phyloP scores from a whole-genome alignment of 2,113 vertebrate species.

The Rhadina sibilatrix region DNA sequence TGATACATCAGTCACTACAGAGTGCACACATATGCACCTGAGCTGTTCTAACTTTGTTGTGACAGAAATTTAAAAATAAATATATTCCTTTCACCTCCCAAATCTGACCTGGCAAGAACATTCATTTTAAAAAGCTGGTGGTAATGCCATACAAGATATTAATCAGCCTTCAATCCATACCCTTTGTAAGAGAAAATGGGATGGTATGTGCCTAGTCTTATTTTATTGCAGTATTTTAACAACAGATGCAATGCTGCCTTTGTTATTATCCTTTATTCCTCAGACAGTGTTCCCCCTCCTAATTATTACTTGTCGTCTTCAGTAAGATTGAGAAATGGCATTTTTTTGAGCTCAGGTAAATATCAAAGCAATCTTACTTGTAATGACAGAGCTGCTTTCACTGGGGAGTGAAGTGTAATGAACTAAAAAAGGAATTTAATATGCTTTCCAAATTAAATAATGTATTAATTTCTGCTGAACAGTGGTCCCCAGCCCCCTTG shows the following conservation, averaged over 20 bases:
- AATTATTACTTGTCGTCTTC: constrained; percentile 52
- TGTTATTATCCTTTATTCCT: constrained; percentile 60
- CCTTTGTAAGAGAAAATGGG: constrained; percentile 39
- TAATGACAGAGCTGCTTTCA: constrained; percentile 40
- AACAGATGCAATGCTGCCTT: constrained; percentile 53
- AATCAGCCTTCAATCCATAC: constrained; percentile 9
- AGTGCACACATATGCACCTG: accelerated
- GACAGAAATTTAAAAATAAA: constrained; percentile 11
- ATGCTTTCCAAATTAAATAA: constrained; percentile 54
- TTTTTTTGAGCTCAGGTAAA: constrained; percentile 57
- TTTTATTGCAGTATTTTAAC: constrained; percentile 62
- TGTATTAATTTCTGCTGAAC: constrained; percentile 10
- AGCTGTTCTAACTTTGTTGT: constrained; percentile 9
- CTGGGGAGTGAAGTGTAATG: constrained; percentile 17
- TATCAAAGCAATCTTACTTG: constrained; percentile 40
- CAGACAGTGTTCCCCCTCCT: constrained; percentile 55
- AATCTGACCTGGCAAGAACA: constrained; percentile 16
- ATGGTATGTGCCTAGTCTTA: constrained; percentile 39
- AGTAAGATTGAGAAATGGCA: constrained; percentile 57
- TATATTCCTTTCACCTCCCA: neutral
- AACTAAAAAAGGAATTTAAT: constrained; percentile 43
- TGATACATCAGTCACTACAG: neutral
- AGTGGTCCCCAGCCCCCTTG: neutral
- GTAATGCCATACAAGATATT: neutral
- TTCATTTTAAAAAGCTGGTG: neutral